These are phyloP conservation scores for Furnarius figulus DNA, from an alignment of 2,113 vertebrate genomes.

Conservation along the genomic window DNA sequence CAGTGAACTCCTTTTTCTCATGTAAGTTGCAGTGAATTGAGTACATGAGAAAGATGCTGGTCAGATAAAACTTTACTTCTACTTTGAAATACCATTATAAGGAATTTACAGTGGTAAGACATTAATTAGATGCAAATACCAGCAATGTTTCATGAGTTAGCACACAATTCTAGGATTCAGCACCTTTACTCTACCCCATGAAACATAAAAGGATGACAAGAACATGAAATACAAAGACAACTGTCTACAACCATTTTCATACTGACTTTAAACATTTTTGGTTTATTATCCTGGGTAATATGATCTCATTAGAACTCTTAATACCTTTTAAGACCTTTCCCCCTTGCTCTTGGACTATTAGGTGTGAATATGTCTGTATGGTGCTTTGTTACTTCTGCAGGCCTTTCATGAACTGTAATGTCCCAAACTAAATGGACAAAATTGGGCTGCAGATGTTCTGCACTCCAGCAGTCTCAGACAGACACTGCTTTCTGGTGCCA, in stretches of 20 bases:
- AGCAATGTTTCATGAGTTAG: neutral
- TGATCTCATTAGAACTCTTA: neutral
- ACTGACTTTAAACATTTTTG: neutral
- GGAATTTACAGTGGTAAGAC: neutral
- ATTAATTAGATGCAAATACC: neutral
- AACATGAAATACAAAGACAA: neutral
- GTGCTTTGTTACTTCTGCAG: neutral
- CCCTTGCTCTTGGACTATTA: neutral
- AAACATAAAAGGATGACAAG: neutral
- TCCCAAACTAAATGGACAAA: neutral
- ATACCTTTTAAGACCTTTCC: neutral
- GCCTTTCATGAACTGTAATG: neutral
- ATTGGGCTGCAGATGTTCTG: neutral
- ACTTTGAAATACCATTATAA: neutral
- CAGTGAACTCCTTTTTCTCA: neutral
- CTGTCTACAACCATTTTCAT: neutral
- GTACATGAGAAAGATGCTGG: neutral
- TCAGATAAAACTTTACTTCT: neutral
- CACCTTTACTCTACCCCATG: neutral
- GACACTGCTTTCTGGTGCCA: neutral
- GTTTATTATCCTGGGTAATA: neutral
- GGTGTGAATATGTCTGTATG: neutral
- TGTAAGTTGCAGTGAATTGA: neutral
- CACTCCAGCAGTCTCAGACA: neutral
- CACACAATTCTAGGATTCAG: neutral